These are phyloP conservation scores for Sitophilus oryzae DNA, from an alignment of 1,140 invertebrate species.

Conservation along the genomic window DNA sequence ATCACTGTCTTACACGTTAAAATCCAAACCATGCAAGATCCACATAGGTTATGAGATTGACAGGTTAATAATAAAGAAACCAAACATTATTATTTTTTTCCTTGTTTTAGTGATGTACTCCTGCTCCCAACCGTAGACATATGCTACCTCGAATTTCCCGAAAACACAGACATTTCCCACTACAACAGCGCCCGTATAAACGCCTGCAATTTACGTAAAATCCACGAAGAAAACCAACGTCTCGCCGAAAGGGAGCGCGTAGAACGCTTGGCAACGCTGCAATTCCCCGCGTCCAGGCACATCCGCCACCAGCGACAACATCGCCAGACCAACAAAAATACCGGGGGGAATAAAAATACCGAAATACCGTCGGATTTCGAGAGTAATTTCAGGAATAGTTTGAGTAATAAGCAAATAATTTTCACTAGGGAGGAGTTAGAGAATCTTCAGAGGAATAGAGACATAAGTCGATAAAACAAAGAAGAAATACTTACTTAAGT, in stretches of 20 bases:
- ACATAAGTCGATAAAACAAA: slow-evolving; percentile 6
- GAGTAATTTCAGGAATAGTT: slow-evolving; percentile 6
- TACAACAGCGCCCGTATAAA: slow-evolving; percentile 22
- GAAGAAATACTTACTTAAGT: too few species aligned
- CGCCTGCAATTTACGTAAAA: slow-evolving; percentile 33
- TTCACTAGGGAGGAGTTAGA: slow-evolving; percentile 19
- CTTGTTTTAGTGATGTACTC: slow-evolving; percentile 28
- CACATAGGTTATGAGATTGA: too few species aligned
- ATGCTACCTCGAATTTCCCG: slow-evolving; percentile 36
- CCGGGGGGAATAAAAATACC: background rate
- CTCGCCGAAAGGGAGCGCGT: slow-evolving; percentile 26
- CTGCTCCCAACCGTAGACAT: slow-evolving; percentile 40
- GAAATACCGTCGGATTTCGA: slow-evolving; percentile 13
- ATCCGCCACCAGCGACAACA: slow-evolving; percentile 37
- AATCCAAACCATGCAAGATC: too few species aligned
- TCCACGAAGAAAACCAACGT: slow-evolving; percentile 29
- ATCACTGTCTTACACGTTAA: too few species aligned
- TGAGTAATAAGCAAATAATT: slow-evolving; percentile 15
- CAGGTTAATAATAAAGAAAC: background rate
- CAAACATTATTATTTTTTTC: slow-evolving; percentile 5
- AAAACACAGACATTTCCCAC: slow-evolving; percentile 20
- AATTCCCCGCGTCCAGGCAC: slow-evolving; percentile 20
- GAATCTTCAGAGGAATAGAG: background rate
- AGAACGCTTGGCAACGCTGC: slow-evolving; percentile 29
- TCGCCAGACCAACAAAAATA: slow-evolving; percentile 8